phyloP scores from a whole-genome alignment of 2,888 invertebrate genomes.

The Troides helena region DNA sequence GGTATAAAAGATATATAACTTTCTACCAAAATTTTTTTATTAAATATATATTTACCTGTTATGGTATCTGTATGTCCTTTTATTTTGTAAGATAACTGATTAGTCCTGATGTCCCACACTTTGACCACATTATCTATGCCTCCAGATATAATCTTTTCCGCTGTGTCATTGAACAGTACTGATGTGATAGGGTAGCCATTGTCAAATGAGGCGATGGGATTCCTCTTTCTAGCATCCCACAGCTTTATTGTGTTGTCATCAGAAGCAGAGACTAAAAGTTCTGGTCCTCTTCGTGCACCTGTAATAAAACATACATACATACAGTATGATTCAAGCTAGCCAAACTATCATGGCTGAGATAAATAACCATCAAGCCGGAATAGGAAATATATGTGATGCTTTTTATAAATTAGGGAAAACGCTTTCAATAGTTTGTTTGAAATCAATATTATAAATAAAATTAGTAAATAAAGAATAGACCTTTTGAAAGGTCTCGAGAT shows the following conservation, averaged over 20 bases:
- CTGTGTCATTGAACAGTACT: conserved; percentile 96
- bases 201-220: conserved; percentile 86
- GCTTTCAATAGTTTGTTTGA: no score
- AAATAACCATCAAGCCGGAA: no score
- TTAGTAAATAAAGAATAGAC: no score
- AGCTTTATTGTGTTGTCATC: conserved; percentile 96
- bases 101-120: conserved; percentile 97
- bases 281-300: conserved; percentile 93
- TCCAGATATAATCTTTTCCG: conserved; percentile 95
- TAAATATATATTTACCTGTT: conserved; percentile 80
- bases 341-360: background rate
- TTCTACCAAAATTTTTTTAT: no score
- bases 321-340: background rate
- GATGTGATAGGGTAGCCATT: conserved; percentile 89
- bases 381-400: no score
- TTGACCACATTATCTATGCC: conserved; percentile 99
- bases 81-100: conserved; percentile 89
- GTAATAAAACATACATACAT: conserved; percentile 33
- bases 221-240: conserved; percentile 95
- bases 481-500: no score
- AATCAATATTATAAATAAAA: no score
- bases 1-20: no score
- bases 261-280: conserved; percentile 94
- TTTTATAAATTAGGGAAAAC: no score
- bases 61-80: conserved; percentile 97